phyloP scores from a whole-genome alignment of 2,888 invertebrate species.

The Pheosia tremula region DNA sequence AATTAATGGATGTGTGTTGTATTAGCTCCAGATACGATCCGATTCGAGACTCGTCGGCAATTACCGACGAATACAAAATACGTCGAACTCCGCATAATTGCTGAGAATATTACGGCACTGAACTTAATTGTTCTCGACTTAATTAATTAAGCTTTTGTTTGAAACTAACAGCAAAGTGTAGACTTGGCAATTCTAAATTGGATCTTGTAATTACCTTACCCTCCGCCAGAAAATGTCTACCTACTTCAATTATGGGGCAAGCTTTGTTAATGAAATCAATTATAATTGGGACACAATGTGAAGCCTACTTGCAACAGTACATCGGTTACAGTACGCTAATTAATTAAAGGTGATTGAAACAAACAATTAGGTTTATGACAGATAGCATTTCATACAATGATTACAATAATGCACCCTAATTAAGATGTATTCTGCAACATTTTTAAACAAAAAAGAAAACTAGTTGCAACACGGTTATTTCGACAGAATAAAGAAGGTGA shows the following conservation, averaged over 20 bases:
- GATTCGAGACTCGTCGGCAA: slow-evolving; percentile 76
- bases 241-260: slow-evolving; percentile 82
- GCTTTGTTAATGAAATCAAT: slow-evolving; percentile 81
- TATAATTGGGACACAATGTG: slow-evolving; percentile 77
- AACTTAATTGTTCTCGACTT: slow-evolving; percentile 85
- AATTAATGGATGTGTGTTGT: slow-evolving; percentile 77
- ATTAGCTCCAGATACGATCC: slow-evolving; percentile 79
- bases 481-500: too few relatives aligned
- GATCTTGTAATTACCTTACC: slow-evolving; percentile 84
- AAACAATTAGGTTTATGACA: slow-evolving; percentile 1
- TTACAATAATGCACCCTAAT: not conserved
- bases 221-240: slow-evolving; percentile 81
- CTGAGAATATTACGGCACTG: slow-evolving; percentile 83
- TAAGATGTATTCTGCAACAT: too few relatives aligned
- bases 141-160: slow-evolving; percentile 85
- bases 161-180: slow-evolving; percentile 85
- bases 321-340: slow-evolving; percentile 60
- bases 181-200: slow-evolving; percentile 85
- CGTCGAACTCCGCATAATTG: slow-evolving; percentile 82
- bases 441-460: too few relatives aligned
- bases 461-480: too few relatives aligned
- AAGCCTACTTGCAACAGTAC: slow-evolving; percentile 60
- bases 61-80: slow-evolving; percentile 80
- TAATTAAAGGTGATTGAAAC: slow-evolving; percentile 53
- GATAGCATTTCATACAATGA: not conserved